These are phyloP conservation scores for Lobophora halterata DNA, from an alignment of 2,888 invertebrate genomes.

Conservation along the genomic window DNA sequence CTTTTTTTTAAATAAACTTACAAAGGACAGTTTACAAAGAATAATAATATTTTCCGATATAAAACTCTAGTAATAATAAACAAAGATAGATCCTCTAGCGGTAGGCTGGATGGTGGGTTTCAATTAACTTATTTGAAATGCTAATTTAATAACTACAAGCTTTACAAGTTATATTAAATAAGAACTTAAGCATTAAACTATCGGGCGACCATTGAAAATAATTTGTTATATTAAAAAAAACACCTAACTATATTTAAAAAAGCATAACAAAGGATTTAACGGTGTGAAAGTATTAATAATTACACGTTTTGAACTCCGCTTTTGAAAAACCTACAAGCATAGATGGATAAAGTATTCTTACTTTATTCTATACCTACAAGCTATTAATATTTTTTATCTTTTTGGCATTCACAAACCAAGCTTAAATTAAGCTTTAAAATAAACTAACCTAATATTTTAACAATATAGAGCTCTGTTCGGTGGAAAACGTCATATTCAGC, in stretches of 20 bases:
- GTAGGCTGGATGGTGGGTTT: slow-evolving; percentile 63
- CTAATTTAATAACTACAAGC: slow-evolving; percentile 16
- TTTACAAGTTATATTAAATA: neutral
- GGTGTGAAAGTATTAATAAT: no score
- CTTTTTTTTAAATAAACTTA: slow-evolving; percentile 30
- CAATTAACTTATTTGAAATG: slow-evolving; percentile 23
- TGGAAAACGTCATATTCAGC: slow-evolving; percentile 34
- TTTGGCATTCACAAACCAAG: slow-evolving; percentile 17
- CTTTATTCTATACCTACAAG: slow-evolving; percentile 10
- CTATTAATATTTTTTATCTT: slow-evolving; percentile 14
- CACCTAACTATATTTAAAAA: no score
- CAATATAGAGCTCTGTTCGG: slow-evolving; percentile 37
- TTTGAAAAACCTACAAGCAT: neutral
- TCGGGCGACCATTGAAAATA: no score
- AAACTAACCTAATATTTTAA: slow-evolving; percentile 14
- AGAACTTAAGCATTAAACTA: no score
- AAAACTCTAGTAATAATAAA: slow-evolving; percentile 47
- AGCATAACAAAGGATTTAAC: no score
- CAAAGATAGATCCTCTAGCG: slow-evolving; percentile 54
- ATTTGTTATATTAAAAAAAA: no score
- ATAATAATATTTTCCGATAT: slow-evolving; percentile 37
- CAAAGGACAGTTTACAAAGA: no score
- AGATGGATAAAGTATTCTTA: neutral
- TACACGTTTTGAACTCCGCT: no score
- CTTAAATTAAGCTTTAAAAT: slow-evolving; percentile 10